Evolutionary conservation across 2,797 vertebrate genomes (phyloP).

Genomic region (Sarcoramphus papa): DNA sequence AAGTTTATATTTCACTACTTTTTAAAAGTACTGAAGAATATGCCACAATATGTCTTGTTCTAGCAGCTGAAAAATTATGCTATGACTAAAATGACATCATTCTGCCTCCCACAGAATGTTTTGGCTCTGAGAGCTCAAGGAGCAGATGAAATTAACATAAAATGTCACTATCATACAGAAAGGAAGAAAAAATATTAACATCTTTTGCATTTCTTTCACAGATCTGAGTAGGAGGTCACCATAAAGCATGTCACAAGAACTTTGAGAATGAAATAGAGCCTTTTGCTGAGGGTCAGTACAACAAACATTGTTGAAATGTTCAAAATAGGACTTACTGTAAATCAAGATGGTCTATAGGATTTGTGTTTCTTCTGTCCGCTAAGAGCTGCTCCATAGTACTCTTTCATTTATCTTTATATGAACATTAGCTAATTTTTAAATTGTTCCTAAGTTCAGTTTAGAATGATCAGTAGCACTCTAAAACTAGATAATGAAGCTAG

Average conservation of each 20-base stretch:
- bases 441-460: not conserved
- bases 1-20: constrained; percentile 73
- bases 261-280: not conserved
- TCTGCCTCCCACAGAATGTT: constrained; percentile 74
- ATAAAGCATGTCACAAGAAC: constrained; percentile 8
- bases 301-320: not conserved
- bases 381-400: not conserved
- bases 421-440: not conserved
- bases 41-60: constrained; percentile 79
- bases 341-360: not conserved
- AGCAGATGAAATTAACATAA: constrained; percentile 75
- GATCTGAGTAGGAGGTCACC: constrained; percentile 65
- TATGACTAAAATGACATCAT: constrained; percentile 78
- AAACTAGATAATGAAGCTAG: not conserved
- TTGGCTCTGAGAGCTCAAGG: constrained; percentile 69
- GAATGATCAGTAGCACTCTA: not conserved
- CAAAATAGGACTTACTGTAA: not conserved
- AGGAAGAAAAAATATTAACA: constrained; percentile 70
- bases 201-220: constrained; percentile 58
- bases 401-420: not conserved
- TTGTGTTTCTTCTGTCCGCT: not conserved
- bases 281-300: not conserved
- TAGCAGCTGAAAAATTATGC: constrained; percentile 74
- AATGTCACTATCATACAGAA: constrained; percentile 69
- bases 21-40: constrained; percentile 73